phyloP scores from a whole-genome alignment of 2,888 invertebrate species.

The Lithosia quadra region DNA sequence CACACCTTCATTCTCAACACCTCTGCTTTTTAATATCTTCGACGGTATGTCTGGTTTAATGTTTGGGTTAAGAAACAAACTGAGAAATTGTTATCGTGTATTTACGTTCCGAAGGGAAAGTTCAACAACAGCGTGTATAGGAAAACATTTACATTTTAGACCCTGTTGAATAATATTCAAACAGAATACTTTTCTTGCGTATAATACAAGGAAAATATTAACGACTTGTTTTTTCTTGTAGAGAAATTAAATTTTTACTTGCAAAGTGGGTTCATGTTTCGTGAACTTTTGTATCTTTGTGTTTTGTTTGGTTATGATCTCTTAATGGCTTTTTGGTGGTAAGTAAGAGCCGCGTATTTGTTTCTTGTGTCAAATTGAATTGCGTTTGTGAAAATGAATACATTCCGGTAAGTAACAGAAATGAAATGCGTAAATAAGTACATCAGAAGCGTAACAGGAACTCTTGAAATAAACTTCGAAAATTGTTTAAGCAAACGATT shows the following conservation, averaged over 20 bases:
- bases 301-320: constrained; percentile 12
- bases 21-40: constrained; percentile 77
- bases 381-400: constrained; percentile 30
- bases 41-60: constrained; percentile 65
- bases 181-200: constrained; percentile 5
- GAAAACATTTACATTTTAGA: constrained; percentile 44
- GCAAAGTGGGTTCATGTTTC: constrained; percentile 30
- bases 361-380: constrained; percentile 24
- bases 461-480: constrained; percentile 67
- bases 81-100: constrained; percentile 66
- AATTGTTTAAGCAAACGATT: constrained; percentile 72
- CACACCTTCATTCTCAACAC: constrained; percentile 78
- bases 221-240: constrained; percentile 18
- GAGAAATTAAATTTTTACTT: constrained; percentile 30
- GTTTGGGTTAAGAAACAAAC: constrained; percentile 67
- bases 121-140: constrained; percentile 43
- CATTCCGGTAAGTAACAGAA: constrained; percentile 28
- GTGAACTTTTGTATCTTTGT: constrained; percentile 25
- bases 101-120: constrained; percentile 61
- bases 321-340: constrained; percentile 9
- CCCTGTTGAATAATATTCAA: constrained; percentile 33
- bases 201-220: constrained; percentile 14
- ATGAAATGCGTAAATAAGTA: constrained; percentile 33
- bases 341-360: constrained; percentile 26
- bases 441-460: constrained; percentile 57